phyloP scores from a whole-genome alignment of 2,888 invertebrate species.

The Dinocampus coccinellae region DNA sequence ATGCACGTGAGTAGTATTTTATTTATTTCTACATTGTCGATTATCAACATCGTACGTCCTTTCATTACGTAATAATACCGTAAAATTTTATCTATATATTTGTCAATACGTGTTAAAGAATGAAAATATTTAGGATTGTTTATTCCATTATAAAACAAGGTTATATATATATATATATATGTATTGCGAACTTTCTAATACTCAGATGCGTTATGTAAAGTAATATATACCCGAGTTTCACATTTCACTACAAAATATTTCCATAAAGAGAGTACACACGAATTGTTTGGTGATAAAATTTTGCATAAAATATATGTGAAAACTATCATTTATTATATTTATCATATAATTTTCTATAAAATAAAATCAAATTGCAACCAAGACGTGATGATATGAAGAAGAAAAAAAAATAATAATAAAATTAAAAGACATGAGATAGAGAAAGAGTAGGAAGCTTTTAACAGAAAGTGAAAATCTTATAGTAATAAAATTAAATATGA shows the following conservation, averaged over 20 bases:
- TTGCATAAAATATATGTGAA: neutral
- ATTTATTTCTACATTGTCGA: no score
- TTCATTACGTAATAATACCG: no score
- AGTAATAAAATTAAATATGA: neutral
- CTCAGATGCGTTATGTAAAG: constrained; percentile 42
- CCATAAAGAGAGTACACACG: neutral
- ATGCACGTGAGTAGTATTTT: no score
- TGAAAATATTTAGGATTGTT: neutral
- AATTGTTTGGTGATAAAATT: neutral
- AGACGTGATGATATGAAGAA: neutral
- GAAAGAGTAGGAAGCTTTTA: neutral
- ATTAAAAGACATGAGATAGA: neutral
- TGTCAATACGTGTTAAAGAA: neutral
- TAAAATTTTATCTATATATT: no score
- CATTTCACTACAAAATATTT: constrained; percentile 41
- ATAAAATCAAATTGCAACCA: neutral
- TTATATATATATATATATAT: constrained; percentile 14
- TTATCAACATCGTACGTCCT: no score
- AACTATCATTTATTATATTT: neutral
- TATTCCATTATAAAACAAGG: neutral
- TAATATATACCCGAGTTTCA: constrained; percentile 38
- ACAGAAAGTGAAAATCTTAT: constrained; percentile 22
- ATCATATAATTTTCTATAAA: neutral
- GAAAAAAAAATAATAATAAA: neutral
- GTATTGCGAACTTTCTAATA: constrained; percentile 39